Evolutionary conservation across 2,797 vertebrate species (phyloP), one percentile per base, ranked within the genome.

Genomic region (Loriculus beryllinus): DNA sequence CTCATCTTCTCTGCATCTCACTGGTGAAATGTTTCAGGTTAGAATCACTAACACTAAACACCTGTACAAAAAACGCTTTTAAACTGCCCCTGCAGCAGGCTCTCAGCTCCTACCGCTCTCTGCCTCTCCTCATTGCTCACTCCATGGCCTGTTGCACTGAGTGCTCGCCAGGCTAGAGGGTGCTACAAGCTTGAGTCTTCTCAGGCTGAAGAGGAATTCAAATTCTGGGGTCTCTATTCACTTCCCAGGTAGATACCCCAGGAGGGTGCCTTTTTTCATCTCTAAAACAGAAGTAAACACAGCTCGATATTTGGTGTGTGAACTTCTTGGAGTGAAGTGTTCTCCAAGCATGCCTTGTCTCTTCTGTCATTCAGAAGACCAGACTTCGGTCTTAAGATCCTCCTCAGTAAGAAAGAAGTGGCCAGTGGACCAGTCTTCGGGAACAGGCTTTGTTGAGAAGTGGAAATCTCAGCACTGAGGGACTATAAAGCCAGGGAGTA

Each of bases 161-260:
- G 20, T 0, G 0, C 5, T 14, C 18, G 14, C 76, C 0, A 0
- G 56, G 62, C 33, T 62, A 84, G 80, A 88, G 77, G 77, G 69
- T 93, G 72, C 64, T 90, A 5, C 45, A 65, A 51, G 39, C 62
- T 83, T 0, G 0, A 31, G 47, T 21, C 70, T 88, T 69, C 47
- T 18, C 33, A 31, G 18, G 2, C 29, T 64, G 37, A 43, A 60
- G 40, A 71, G 33, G 26, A 68, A 52, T 47, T 77, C 6, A 39
- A 31, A 57, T 35, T 76, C 62, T 45, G 31, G 68, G 14, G 35
- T 68, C 48, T 83, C 37, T 64, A 6, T 49, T 85, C 21, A 23
- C 12, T 74, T 72, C 14, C 13, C 9, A 37, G 7, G 33, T 35
- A 16, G 56, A 35, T 35, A 57, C 33, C 18, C 12, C 10, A 37